These are phyloP conservation scores for Todiramphus saurophagus DNA, from an alignment of 2,113 vertebrate genomes.

Conservation along the genomic window DNA sequence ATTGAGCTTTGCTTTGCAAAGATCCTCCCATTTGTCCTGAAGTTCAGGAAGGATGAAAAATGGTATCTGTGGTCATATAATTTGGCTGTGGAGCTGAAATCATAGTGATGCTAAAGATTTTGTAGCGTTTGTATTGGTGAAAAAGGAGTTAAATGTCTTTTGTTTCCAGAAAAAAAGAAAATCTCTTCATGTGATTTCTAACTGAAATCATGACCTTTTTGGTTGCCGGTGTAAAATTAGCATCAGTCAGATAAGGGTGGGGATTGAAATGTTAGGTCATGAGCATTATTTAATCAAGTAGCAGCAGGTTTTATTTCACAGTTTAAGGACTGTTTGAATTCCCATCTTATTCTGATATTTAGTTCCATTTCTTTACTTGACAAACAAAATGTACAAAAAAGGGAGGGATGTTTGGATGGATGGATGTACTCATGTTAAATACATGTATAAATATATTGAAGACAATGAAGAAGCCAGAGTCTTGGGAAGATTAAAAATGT, in stretches of 20 bases:
- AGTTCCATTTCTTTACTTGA: not conserved
- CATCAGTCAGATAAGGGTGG: slow-evolving; percentile 38
- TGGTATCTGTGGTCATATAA: not conserved
- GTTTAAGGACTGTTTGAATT: not conserved
- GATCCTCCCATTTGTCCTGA: not conserved
- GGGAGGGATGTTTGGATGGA: not conserved
- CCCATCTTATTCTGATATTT: not conserved
- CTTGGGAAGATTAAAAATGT: slow-evolving; percentile 4
- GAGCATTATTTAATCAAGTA: slow-evolving; percentile 4
- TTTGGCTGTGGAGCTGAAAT: not conserved
- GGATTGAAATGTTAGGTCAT: slow-evolving; percentile 25
- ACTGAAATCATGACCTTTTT: not conserved
- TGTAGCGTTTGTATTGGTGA: not conserved
- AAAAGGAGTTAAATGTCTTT: not conserved
- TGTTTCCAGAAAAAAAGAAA: not conserved
- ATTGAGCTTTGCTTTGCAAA: not conserved
- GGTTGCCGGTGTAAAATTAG: slow-evolving; percentile 38
- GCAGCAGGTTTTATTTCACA: not conserved
- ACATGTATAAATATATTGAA: not conserved
- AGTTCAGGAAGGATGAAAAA: not conserved
- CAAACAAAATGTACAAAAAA: not conserved
- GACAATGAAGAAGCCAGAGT: not conserved
- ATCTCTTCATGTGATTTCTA: not conserved
- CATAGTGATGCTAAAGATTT: not conserved
- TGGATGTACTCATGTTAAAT: not conserved